Evolutionary conservation across 2,797 vertebrate genomes (phyloP).

Genomic region (Tadarida brasiliensis): DNA sequence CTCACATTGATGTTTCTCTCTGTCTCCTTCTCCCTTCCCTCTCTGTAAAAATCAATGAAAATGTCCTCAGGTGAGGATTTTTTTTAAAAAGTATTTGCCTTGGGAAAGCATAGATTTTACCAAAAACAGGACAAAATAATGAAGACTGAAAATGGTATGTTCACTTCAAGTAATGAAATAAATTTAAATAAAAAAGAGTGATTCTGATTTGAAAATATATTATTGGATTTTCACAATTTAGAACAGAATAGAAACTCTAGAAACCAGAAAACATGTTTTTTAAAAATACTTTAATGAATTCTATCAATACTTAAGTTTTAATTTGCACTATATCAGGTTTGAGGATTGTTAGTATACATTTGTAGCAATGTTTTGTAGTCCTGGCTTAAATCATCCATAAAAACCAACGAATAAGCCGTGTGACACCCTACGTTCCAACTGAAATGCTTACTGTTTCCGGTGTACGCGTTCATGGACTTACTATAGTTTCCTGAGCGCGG

Average conservation of each 20-base stretch:
- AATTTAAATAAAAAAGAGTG: not conserved
- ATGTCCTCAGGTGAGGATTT: too few relatives aligned
- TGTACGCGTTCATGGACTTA: not conserved
- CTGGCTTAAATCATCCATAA: not conserved
- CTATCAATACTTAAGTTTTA: not conserved
- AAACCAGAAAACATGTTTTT: not conserved
- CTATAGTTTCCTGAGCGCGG: not conserved
- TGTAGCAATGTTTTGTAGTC: not conserved
- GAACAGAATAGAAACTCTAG: not conserved
- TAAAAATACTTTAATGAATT: not conserved
- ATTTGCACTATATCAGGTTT: conserved; percentile 13
- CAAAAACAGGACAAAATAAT: not conserved
- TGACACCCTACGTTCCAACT: not conserved
- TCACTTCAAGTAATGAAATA: not conserved
- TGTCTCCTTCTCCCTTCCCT: too few relatives aligned
- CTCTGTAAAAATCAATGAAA: too few relatives aligned
- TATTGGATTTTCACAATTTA: not conserved
- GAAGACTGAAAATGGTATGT: not conserved
- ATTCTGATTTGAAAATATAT: conserved; percentile 9
- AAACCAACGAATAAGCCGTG: not conserved
- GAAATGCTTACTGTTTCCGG: conserved; percentile 34
- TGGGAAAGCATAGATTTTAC: not conserved
- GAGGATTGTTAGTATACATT: not conserved
- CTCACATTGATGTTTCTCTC: too few relatives aligned
- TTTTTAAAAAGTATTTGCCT: not conserved